These are phyloP conservation scores for Mormyrops attenuatus DNA, from an alignment of 2,797 vertebrate genomes.

Conservation along the genomic window DNA sequence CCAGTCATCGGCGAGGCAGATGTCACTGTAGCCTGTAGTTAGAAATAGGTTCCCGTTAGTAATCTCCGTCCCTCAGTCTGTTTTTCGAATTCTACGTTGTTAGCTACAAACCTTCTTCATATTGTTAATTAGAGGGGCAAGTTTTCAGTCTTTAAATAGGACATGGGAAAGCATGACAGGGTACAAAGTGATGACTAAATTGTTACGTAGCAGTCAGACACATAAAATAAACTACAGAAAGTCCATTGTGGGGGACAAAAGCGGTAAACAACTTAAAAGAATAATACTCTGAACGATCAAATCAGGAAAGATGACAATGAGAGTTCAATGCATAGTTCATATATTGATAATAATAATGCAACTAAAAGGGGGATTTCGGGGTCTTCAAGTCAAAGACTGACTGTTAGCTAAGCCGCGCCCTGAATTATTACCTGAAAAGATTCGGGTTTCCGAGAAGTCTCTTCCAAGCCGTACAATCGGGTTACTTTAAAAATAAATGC, in stretches of 20 bases:
- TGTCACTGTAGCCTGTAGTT: neutral
- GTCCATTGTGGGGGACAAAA: neutral
- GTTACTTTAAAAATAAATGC: constrained; percentile 5
- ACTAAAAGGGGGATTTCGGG: neutral
- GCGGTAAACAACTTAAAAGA: neutral
- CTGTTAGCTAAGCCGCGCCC: neutral
- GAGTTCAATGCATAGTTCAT: neutral
- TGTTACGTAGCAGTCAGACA: neutral
- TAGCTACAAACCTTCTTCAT: neutral
- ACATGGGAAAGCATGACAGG: neutral
- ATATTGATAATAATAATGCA: neutral
- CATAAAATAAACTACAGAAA: neutral
- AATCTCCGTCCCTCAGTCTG: neutral
- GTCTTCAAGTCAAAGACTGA: neutral
- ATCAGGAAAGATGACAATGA: neutral
- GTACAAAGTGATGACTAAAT: neutral
- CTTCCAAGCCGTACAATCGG: neutral
- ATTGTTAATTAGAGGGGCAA: constrained; percentile 2
- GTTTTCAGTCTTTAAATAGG: constrained; percentile 7
- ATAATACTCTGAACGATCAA: neutral
- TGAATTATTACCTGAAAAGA: neutral
- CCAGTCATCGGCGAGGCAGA: neutral
- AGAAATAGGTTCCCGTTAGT: neutral
- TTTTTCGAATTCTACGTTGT: neutral
- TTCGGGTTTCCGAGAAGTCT: neutral